Conservation (phyloP, 2,888 invertebrate genomes). For the Phengaris arion region DNA sequence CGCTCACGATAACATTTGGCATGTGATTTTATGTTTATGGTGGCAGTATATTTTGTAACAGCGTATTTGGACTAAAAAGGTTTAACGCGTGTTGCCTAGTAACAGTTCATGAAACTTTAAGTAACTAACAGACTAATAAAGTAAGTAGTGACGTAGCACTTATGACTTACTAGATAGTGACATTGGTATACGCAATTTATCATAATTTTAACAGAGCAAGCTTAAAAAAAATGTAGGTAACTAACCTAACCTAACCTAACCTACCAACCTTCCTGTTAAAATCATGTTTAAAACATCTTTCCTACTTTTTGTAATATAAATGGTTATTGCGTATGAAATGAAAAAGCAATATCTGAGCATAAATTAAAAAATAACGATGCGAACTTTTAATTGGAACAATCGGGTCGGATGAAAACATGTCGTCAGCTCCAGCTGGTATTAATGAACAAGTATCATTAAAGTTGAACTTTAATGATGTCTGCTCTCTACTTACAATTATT, state of each 20-base stretch:
- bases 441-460: not conserved
- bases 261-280: not conserved
- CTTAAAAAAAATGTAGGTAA: too few species aligned
- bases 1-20: not conserved
- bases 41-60: slow-evolving; percentile 14
- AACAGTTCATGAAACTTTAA: slow-evolving; percentile 4
- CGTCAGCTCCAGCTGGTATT: not conserved
- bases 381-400: slow-evolving; percentile 11
- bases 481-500: too few species aligned
- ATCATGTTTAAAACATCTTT: not conserved
- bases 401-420: not conserved
- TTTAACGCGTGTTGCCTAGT: not conserved
- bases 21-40: slow-evolving; percentile 17
- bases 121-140: not conserved
- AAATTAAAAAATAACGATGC: not conserved
- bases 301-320: not conserved
- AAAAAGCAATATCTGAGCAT: not conserved
- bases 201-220: too few species aligned
- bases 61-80: not conserved
- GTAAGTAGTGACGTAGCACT: not conserved
- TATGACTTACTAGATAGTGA: not conserved
- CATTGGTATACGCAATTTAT: too few species aligned
- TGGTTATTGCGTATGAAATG: not conserved
- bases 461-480: not conserved
- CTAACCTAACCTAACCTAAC: too few species aligned